Percentiles rank a stretch among this genome's conserved stretches.
Conservation (phyloP, 2,888 invertebrate genomes). For the Argyra leucocephala region DNA sequence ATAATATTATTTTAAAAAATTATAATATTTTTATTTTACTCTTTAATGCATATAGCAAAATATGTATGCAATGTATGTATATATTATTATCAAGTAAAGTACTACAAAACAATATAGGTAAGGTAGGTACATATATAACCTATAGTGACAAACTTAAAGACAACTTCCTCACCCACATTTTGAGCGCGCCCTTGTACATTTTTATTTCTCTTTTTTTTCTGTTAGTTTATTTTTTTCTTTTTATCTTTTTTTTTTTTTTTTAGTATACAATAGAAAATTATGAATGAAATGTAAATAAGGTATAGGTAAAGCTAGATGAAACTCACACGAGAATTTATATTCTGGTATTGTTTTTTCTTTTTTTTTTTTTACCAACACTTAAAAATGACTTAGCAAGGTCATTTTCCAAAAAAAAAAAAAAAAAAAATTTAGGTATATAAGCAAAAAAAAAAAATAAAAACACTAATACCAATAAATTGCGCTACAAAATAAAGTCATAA, state of each 20-base stretch:
- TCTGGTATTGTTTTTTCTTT: neutral
- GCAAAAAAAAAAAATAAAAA: neutral
- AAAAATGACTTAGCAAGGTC: neutral
- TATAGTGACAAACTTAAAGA: neutral
- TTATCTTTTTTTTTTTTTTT: no score
- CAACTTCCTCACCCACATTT: neutral
- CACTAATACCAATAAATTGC: neutral
- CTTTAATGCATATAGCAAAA: no score
- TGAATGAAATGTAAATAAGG: constrained; percentile 4
- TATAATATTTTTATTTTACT: no score
- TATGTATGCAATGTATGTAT: no score
- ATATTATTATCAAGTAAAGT: no score
- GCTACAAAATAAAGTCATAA: neutral
- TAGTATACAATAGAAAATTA: neutral
- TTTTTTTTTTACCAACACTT: neutral
- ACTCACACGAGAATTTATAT: neutral
- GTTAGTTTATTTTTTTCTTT: no score
- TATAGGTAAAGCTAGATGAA: neutral
- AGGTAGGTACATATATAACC: no score
- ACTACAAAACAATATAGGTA: no score
- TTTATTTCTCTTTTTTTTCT: neutral
- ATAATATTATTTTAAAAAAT: no score
- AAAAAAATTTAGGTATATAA: neutral
- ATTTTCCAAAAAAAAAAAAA: neutral
- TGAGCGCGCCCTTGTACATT: neutral